A percentile compares a stretch with the other conserved stretches of the same genome.
These are phyloP conservation scores for Lycaon pictus DNA, from an alignment of 2,113 vertebrate genomes.

Conservation along the genomic window DNA sequence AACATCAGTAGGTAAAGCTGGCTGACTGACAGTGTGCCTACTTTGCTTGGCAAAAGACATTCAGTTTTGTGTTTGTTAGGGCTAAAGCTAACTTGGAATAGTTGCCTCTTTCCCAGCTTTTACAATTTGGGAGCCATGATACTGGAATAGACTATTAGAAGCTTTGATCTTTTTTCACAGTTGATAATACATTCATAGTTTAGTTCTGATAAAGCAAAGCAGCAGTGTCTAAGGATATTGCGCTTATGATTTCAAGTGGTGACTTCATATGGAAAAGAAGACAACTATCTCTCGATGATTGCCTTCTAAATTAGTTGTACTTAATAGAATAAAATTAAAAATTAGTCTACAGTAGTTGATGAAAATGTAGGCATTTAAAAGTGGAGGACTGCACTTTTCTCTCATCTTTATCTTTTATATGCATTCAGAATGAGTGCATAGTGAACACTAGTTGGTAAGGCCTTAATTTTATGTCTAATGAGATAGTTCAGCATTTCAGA, in stretches of 20 bases:
- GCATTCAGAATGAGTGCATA: not conserved
- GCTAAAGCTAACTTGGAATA: not conserved
- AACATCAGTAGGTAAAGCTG: not conserved
- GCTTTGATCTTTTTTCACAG: slow-evolving; percentile 25
- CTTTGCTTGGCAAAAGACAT: not conserved
- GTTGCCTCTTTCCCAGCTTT: not conserved
- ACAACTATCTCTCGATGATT: not conserved
- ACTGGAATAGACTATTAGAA: not conserved
- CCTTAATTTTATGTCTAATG: not conserved
- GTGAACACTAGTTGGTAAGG: not conserved
- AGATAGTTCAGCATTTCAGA: slow-evolving; percentile 1
- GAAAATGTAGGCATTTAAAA: slow-evolving; percentile 43
- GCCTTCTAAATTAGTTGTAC: slow-evolving; percentile 19
- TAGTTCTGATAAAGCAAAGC: slow-evolving; percentile 2
- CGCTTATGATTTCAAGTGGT: not conserved
- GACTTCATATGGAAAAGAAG: not conserved
- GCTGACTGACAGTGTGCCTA: not conserved
- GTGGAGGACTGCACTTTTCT: not conserved
- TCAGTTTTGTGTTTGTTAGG: not conserved
- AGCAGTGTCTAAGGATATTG: not conserved
- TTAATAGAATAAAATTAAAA: slow-evolving; percentile 22
- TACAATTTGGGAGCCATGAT: not conserved
- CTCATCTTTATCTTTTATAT: not conserved
- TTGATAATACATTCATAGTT: not conserved
- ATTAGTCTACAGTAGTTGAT: not conserved